These are phyloP conservation scores for Sebastes flavidus DNA, from an alignment of 2,797 vertebrate genomes.

Conservation along the genomic window DNA sequence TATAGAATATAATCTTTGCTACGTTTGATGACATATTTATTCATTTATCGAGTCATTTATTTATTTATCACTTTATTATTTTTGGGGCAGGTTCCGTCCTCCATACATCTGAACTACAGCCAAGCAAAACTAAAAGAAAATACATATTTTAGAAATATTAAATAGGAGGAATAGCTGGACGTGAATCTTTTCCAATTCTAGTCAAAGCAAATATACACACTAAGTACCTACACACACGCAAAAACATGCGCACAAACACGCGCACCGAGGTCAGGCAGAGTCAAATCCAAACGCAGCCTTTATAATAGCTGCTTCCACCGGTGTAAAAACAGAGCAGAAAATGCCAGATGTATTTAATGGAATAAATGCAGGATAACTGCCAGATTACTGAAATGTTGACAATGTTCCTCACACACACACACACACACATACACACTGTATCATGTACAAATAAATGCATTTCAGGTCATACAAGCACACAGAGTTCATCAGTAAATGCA, in stretches of 20 bases:
- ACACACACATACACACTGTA: background rate
- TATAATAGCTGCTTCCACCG: background rate
- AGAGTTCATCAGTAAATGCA: background rate
- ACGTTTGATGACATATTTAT: too few relatives aligned
- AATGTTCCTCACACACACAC: background rate
- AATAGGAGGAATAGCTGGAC: background rate
- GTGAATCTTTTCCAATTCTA: background rate
- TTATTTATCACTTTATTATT: too few relatives aligned
- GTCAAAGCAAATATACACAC: background rate
- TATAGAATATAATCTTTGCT: too few relatives aligned
- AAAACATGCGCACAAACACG: background rate
- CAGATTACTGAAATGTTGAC: background rate
- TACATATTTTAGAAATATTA: background rate
- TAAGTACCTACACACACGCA: background rate
- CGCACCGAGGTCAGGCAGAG: constrained; percentile 3
- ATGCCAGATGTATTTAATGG: constrained; percentile 2
- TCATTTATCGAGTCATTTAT: too few relatives aligned
- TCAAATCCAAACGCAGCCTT: background rate
- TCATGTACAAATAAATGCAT: background rate
- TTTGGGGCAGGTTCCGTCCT: too few relatives aligned
- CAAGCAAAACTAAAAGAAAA: background rate
- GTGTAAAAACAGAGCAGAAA: constrained; percentile 2
- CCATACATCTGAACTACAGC: background rate
- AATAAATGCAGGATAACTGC: background rate
- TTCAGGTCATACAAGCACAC: background rate